Evolutionary conservation across 1,140 invertebrate genomes (phyloP).

Genomic region (Venustaconcha ellipsiformis): DNA sequence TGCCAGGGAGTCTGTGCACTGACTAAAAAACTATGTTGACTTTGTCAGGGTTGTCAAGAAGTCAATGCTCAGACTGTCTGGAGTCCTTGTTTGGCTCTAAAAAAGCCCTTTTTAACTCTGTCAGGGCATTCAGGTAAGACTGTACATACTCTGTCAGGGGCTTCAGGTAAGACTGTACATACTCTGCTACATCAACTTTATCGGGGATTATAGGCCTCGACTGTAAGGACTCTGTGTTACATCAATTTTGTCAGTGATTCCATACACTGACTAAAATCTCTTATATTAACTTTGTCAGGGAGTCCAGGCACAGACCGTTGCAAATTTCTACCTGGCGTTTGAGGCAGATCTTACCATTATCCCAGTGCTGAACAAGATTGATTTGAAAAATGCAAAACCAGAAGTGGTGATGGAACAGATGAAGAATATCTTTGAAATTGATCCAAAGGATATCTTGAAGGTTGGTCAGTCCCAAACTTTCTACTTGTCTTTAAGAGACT

Average conservation of each 20-base stretch:
- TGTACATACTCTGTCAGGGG: background rate
- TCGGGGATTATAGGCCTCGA: no score
- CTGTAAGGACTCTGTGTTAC: no score
- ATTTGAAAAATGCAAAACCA: conserved; percentile 91
- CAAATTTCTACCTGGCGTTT: conserved; percentile 95
- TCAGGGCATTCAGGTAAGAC: background rate
- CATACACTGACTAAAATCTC: background rate
- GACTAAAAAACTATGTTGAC: conserved; percentile 76
- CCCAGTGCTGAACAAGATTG: conserved; percentile 97
- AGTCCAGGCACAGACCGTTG: conserved; percentile 97
- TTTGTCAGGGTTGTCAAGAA: no score
- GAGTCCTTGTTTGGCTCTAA: no score
- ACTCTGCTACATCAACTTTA: no score
- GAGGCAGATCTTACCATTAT: conserved; percentile 85
- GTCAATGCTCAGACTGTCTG: no score
- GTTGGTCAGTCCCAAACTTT: conserved; percentile 64
- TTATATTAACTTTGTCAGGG: conserved; percentile 70
- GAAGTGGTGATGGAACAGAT: conserved; percentile 84
- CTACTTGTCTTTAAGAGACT: background rate
- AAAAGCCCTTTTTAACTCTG: background rate
- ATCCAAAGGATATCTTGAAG: conserved; percentile 76
- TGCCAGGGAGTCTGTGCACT: conserved; percentile 91
- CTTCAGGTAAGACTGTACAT: no score
- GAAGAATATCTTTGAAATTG: conserved; percentile 86
- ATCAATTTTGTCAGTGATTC: background rate